These are phyloP conservation scores for Amiota mariae DNA, from an alignment of 2,888 invertebrate species.

Conservation along the genomic window DNA sequence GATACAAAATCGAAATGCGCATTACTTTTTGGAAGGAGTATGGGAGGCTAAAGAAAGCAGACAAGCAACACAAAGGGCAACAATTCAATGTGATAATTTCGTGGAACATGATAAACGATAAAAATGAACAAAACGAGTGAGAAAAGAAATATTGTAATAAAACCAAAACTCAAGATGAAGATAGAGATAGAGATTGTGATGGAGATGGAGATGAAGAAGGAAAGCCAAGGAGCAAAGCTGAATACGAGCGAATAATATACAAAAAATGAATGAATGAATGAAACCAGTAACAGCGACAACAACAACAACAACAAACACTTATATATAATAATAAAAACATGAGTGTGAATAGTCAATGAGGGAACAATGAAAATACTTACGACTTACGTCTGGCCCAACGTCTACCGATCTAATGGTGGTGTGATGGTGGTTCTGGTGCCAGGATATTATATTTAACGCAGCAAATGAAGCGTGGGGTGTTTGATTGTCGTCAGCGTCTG, in stretches of 20 bases:
- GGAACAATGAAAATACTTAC: constrained; percentile 47
- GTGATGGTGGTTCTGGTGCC: constrained; percentile 11
- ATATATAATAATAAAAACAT: constrained; percentile 51
- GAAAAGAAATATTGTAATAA: constrained; percentile 9
- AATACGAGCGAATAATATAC: constrained; percentile 59
- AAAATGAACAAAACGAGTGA: constrained; percentile 30
- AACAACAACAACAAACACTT: constrained; percentile 47
- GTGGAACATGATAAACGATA: constrained; percentile 54
- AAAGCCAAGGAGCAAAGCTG: constrained; percentile 43
- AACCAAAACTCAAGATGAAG: neutral
- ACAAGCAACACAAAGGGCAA: neutral
- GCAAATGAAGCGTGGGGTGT: constrained; percentile 24
- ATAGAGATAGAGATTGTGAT: too few relatives aligned
- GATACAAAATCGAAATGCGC: neutral
- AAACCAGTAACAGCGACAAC: constrained; percentile 40
- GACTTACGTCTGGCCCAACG: constrained; percentile 24
- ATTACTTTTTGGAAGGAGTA: neutral
- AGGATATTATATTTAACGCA: constrained; percentile 16
- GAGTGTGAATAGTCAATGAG: constrained; percentile 69
- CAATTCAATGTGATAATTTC: constrained; percentile 63
- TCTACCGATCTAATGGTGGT: constrained; percentile 38
- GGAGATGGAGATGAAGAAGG: constrained; percentile 1
- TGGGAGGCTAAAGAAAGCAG: neutral
- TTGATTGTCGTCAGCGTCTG: constrained; percentile 19
- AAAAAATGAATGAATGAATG: constrained; percentile 18